A percentile compares a stretch with the other conserved stretches of the same genome.
These are phyloP conservation scores for Rhagologus leucostigma DNA, from an alignment of 2,113 vertebrate species.

Conservation along the genomic window DNA sequence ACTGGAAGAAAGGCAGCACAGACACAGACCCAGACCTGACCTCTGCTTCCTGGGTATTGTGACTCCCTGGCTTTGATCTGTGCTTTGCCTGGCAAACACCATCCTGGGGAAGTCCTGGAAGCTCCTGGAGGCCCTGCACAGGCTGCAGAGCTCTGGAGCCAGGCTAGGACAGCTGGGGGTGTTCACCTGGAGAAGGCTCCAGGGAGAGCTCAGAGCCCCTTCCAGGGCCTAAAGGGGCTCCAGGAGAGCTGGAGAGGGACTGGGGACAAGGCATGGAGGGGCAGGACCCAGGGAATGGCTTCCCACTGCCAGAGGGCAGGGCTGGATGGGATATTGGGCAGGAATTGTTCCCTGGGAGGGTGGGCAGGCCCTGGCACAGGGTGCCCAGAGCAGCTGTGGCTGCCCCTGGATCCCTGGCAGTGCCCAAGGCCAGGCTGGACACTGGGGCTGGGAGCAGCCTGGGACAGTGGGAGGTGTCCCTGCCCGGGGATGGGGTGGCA, in stretches of 20 bases:
- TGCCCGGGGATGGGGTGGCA: neutral
- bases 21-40: slow-evolving; percentile 36
- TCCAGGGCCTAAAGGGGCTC: neutral
- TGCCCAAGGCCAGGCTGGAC: neutral
- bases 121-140: neutral
- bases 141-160: neutral
- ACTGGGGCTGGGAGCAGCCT: neutral
- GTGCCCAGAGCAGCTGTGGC: neutral
- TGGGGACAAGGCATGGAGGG: neutral
- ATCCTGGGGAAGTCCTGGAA: neutral
- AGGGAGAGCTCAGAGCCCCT: neutral
- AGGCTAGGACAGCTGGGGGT: neutral
- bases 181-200: neutral
- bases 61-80: neutral
- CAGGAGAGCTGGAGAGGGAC: neutral
- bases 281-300: neutral
- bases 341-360: neutral
- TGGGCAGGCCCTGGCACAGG: neutral
- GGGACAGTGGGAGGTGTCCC: neutral
- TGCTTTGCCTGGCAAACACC: neutral
- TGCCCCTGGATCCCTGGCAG: neutral
- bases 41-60: neutral
- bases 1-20: slow-evolving; percentile 56
- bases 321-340: neutral
- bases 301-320: neutral